These are phyloP conservation scores for Drosophila ficusphila DNA, from an alignment of 1,140 invertebrate genomes.

Conservation along the genomic window DNA sequence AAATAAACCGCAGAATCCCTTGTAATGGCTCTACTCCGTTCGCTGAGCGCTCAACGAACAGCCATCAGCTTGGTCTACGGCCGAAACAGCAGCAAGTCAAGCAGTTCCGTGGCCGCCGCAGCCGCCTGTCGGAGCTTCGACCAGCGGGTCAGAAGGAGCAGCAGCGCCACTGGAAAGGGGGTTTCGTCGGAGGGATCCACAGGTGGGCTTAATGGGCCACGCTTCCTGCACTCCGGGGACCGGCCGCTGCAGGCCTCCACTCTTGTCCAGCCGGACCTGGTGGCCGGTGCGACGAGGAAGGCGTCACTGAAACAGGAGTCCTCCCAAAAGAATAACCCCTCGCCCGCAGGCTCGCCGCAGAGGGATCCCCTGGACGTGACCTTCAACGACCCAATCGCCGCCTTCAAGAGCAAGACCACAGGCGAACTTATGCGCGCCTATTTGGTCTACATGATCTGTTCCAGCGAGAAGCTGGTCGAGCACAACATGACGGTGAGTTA, in stretches of 20 bases:
- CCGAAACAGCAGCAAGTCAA: conserved; percentile 39
- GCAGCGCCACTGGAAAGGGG: not conserved
- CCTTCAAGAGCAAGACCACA: conserved; percentile 97
- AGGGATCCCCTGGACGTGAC: conserved; percentile 93
- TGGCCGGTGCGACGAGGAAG: not conserved
- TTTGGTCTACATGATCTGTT: conserved; percentile 96
- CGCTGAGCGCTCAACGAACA: conserved; percentile 75
- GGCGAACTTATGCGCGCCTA: conserved; percentile 96
- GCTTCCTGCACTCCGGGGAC: conserved; percentile 23
- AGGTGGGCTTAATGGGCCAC: not conserved
- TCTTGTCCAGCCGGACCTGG: conserved; percentile 12
- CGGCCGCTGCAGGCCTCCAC: conserved; percentile 18
- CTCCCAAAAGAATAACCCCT: conserved; percentile 2
- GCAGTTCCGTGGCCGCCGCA: conserved; percentile 19
- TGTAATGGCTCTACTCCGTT: conserved; percentile 84
- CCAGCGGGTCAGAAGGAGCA: conserved; percentile 22
- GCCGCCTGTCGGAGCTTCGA: conserved; percentile 22
- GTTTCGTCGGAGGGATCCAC: not conserved
- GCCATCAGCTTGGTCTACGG: conserved; percentile 72
- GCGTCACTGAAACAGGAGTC: not conserved
- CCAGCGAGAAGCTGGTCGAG: conserved; percentile 94
- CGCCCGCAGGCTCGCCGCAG: conserved; percentile 76
- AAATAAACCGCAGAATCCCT: conserved; percentile 7
- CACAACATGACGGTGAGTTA: conserved; percentile 95
- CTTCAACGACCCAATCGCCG: conserved; percentile 92